Conservation (phyloP, 2,113 vertebrate genomes). For the Ammodytes marinus region DNA sequence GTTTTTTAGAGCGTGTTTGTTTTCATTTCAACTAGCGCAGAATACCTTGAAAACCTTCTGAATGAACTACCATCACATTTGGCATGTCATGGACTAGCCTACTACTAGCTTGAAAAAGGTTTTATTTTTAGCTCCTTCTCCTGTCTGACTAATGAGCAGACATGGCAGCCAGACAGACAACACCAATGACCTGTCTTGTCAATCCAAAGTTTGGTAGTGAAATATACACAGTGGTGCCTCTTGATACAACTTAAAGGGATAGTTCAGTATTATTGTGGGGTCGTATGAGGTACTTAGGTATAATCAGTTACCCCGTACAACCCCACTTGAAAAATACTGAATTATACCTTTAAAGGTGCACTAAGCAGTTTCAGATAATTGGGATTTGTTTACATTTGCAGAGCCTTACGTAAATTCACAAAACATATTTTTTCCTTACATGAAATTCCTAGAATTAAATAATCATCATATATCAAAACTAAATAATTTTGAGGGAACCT, state of each 20-base stretch:
- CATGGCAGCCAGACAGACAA: background rate
- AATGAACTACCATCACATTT: background rate
- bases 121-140: background rate
- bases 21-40: background rate
- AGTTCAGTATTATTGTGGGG: too few species aligned
- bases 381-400: too few species aligned
- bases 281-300: too few species aligned
- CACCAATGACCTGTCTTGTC: background rate
- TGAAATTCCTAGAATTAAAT: too few species aligned
- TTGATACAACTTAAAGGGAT: background rate
- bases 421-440: too few species aligned
- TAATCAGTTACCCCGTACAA: too few species aligned
- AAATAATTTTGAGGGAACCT: too few species aligned
- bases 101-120: background rate
- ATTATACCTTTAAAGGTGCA: too few species aligned
- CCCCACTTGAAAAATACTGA: too few species aligned
- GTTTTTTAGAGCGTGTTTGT: slow-evolving; percentile 11
- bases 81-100: background rate
- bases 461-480: too few species aligned
- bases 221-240: background rate
- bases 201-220: background rate
- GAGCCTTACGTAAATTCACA: too few species aligned
- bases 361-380: too few species aligned
- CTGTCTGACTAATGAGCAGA: background rate
- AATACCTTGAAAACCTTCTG: background rate